These are phyloP conservation scores for Drosophila ironensis DNA, from an alignment of 1,140 invertebrate genomes.

Conservation along the genomic window DNA sequence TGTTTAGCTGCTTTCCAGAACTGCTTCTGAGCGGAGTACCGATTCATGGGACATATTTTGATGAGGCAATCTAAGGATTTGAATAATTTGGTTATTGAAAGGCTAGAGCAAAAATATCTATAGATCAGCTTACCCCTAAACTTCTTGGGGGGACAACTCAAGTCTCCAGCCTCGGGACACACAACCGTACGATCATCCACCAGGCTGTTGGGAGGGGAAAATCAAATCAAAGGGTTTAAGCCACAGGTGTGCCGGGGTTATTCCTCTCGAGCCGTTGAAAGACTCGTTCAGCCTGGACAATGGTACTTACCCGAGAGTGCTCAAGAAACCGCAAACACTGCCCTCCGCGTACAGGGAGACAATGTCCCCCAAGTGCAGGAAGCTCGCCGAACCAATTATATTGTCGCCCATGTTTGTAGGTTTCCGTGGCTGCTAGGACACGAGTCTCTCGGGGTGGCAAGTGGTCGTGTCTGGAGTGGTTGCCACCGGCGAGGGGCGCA, in stretches of 20 bases:
- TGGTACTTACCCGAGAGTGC: constrained; percentile 94
- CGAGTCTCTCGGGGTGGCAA: background rate
- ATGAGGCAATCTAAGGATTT: constrained; percentile 94
- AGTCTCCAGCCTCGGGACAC: constrained; percentile 95
- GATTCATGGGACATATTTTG: constrained; percentile 99
- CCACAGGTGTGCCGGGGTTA: constrained; percentile 37
- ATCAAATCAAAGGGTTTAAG: constrained; percentile 3
- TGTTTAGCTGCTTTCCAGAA: constrained; percentile 99
- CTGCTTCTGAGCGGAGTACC: constrained; percentile 99
- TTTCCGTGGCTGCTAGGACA: background rate
- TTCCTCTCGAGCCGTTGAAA: constrained; percentile 2
- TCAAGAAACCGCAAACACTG: constrained; percentile 94
- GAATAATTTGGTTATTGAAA: background rate
- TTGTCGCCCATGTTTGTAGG: constrained; percentile 71
- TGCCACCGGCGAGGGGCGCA: constrained; percentile 22
- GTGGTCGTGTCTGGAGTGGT: constrained; percentile 9
- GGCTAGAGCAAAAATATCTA: too few relatives aligned
- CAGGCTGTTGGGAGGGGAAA: constrained; percentile 87
- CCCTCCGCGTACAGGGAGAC: constrained; percentile 98
- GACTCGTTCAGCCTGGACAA: constrained; percentile 35
- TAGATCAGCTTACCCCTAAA: constrained; percentile 90
- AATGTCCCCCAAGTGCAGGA: constrained; percentile 98
- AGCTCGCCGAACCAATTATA: constrained; percentile 87
- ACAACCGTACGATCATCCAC: constrained; percentile 99
- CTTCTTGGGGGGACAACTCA: constrained; percentile 97